phyloP scores from a whole-genome alignment of 2,888 invertebrate genomes.

The Lucinisca nassula region DNA sequence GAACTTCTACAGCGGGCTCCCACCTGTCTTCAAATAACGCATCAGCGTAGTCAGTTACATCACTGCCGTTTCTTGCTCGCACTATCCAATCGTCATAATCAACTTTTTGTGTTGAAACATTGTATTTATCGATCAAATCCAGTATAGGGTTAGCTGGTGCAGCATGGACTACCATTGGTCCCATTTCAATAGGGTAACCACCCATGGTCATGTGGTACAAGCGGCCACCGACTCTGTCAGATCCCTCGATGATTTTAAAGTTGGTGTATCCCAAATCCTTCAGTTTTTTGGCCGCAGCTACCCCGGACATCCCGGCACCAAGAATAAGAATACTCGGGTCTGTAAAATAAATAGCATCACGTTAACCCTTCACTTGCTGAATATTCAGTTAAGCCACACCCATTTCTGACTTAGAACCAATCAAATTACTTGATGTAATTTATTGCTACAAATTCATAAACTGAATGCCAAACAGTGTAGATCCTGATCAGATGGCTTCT shows the following conservation, averaged over 20 bases:
- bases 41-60: background rate
- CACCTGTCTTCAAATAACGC: background rate
- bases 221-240: slow-evolving; percentile 28
- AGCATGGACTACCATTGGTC: background rate
- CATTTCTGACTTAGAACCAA: no score
- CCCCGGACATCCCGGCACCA: slow-evolving; percentile 38
- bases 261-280: slow-evolving; percentile 9
- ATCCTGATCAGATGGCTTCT: no score
- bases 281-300: slow-evolving; percentile 28
- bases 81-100: slow-evolving; percentile 7
- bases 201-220: background rate
- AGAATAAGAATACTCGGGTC: slow-evolving; percentile 21
- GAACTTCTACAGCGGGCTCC: background rate
- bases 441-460: no score
- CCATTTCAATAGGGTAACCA: slow-evolving; percentile 21
- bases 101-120: background rate
- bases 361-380: no score
- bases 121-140: background rate
- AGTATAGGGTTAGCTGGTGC: background rate
- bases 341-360: slow-evolving; percentile 12
- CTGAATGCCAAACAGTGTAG: no score
- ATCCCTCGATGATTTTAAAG: slow-evolving; percentile 34
- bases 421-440: no score
- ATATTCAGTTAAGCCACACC: no score
- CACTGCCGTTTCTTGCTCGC: background rate